phyloP scores from a whole-genome alignment of 92 coral and sea anemone genomes.

The Umimayanthus chanpuru region DNA sequence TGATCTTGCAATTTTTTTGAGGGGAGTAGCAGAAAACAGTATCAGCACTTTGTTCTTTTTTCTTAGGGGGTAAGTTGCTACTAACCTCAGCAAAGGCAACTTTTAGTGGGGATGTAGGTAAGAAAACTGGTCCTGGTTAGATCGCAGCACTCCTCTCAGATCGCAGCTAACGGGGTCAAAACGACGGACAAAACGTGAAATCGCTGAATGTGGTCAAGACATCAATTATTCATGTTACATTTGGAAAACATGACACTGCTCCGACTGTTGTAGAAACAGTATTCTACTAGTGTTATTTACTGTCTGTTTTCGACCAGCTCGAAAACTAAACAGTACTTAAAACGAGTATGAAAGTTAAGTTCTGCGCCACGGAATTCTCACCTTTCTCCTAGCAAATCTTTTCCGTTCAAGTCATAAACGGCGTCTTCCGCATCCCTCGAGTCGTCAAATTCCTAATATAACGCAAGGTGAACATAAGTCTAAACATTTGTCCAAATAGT shows the following conservation, averaged over 20 bases:
- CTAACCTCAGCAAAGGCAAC: too few relatives aligned
- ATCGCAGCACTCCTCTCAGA: neutral
- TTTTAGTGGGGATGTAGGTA: neutral
- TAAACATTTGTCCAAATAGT: too few relatives aligned
- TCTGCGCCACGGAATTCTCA: neutral
- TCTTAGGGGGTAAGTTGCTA: too few relatives aligned
- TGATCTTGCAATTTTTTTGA: too few relatives aligned
- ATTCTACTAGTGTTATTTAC: too few relatives aligned
- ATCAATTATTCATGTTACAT: neutral
- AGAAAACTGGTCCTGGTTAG: neutral
- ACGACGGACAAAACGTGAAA: neutral
- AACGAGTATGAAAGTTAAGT: neutral
- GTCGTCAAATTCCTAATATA: slow-evolving; percentile 87
- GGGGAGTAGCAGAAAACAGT: too few relatives aligned
- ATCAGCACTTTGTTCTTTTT: too few relatives aligned
- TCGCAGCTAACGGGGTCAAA: too few relatives aligned
- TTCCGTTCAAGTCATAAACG: slow-evolving; percentile 94
- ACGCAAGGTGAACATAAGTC: neutral
- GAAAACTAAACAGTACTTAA: too few relatives aligned
- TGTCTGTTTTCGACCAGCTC: neutral
- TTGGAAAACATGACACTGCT: neutral
- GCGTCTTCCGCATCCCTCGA: slow-evolving; percentile 96
- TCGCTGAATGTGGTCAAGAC: neutral
- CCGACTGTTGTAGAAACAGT: neutral
- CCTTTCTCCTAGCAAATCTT: slow-evolving; percentile 97